phyloP scores from a whole-genome alignment of 30 jellyfish, hydroid and myxozoan genomes.

The Aurelia aurita region DNA sequence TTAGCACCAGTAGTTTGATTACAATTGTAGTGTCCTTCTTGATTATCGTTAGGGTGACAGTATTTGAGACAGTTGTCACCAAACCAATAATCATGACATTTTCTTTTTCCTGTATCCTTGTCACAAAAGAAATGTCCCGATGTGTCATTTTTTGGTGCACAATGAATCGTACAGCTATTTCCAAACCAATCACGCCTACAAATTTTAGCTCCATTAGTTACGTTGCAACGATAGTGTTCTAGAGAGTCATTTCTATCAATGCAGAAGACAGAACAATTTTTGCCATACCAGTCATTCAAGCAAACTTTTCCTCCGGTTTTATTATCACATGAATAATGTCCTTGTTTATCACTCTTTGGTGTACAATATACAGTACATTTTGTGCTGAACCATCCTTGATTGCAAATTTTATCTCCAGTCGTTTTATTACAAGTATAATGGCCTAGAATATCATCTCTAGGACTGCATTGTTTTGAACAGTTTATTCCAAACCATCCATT shows the following conservation, averaged over 20 bases:
- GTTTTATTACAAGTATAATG: conserved; percentile 57
- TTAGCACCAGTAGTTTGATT: conserved; percentile 30
- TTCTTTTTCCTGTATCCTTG: conserved; percentile 5
- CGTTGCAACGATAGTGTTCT: conserved; percentile 8
- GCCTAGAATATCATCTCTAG: conserved; percentile 47
- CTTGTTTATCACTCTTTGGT: conserved; percentile 33
- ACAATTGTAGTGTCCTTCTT: conserved; percentile 14
- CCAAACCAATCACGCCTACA: conserved; percentile 5
- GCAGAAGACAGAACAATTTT: conserved; percentile 25
- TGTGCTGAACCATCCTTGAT: conserved; percentile 45
- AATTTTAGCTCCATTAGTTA: neutral
- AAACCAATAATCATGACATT: neutral
- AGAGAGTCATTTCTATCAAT: neutral
- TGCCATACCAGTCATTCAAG: conserved; percentile 14
- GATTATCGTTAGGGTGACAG: neutral
- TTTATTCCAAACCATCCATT: conserved; percentile 36
- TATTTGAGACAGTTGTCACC: conserved; percentile 8
- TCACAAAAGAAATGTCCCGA: conserved; percentile 7
- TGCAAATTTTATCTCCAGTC: conserved; percentile 47
- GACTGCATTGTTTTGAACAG: conserved; percentile 29
- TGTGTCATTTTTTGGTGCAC: neutral
- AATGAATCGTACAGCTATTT: neutral
- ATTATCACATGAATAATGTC: conserved; percentile 46
- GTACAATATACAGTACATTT: conserved; percentile 48
- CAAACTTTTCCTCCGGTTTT: conserved; percentile 41